These are phyloP conservation scores for Coremacera marginata DNA, from an alignment of 2,888 invertebrate genomes.

Conservation along the genomic window DNA sequence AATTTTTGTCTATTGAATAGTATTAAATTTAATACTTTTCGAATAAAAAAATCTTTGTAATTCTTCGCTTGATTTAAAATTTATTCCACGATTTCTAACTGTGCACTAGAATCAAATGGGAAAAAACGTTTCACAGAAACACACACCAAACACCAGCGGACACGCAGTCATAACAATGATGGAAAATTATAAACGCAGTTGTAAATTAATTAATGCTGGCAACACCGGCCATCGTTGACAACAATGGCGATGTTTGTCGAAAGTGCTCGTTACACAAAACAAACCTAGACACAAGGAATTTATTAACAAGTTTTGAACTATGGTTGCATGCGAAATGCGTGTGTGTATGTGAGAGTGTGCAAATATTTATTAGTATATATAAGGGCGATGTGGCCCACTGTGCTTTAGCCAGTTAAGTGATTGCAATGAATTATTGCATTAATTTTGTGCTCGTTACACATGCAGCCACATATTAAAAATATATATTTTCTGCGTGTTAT, in stretches of 20 bases:
- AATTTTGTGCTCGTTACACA: conserved; percentile 20
- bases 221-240: background rate
- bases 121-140: too few relatives aligned
- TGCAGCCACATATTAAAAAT: conserved; percentile 14
- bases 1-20: too few relatives aligned
- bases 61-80: too few relatives aligned
- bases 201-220: conserved; percentile 21
- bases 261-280: background rate
- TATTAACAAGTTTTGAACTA: background rate
- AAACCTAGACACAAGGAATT: background rate
- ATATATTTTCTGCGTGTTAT: conserved; percentile 18
- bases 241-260: background rate
- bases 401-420: conserved; percentile 1
- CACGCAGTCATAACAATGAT: background rate
- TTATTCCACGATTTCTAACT: too few relatives aligned
- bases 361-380: background rate
- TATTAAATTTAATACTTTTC: too few relatives aligned
- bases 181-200: background rate
- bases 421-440: conserved; percentile 33
- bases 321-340: background rate
- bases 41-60: too few relatives aligned
- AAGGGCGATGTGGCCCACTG: background rate
- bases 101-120: too few relatives aligned
- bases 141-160: too few relatives aligned
- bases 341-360: background rate